Conservation (phyloP, 2,888 invertebrate species). For the Apocheima hispidaria region DNA sequence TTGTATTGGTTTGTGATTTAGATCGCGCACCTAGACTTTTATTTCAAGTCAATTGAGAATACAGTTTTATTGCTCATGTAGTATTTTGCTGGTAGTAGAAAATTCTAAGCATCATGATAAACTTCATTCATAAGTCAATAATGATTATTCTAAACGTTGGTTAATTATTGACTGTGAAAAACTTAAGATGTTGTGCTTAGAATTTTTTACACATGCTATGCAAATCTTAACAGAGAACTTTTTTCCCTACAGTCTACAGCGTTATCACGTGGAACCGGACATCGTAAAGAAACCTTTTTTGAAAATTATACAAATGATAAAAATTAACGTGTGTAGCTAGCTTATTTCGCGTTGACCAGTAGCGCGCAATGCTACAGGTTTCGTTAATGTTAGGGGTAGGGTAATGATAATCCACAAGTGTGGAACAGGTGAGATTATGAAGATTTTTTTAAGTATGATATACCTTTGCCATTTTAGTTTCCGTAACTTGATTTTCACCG, state of each 20-base stretch:
- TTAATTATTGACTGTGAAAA: background rate
- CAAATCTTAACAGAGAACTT: constrained; percentile 82
- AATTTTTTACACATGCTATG: constrained; percentile 75
- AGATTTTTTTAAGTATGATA: constrained; percentile 78
- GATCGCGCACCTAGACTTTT: too few relatives aligned
- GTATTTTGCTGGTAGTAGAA: constrained; percentile 76
- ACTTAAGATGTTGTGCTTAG: constrained; percentile 65
- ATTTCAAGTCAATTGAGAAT: constrained; percentile 15
- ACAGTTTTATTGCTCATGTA: constrained; percentile 50
- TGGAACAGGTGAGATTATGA: constrained; percentile 85
- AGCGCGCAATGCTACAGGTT: constrained; percentile 87
- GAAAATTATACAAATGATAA: constrained; percentile 76
- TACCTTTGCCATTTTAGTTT: constrained; percentile 77
- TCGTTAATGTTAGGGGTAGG: constrained; percentile 84
- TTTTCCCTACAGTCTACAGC: constrained; percentile 87
- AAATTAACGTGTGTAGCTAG: constrained; percentile 82
- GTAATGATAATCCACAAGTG: constrained; percentile 77
- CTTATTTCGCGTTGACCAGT: constrained; percentile 83
- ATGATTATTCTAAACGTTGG: too few relatives aligned
- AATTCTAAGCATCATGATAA: constrained; percentile 75
- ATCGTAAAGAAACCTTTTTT: constrained; percentile 75
- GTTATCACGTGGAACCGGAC: constrained; percentile 82
- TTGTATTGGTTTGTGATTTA: too few relatives aligned
- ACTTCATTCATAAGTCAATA: background rate
- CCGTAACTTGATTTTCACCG: constrained; percentile 55